Base-by-base conservation (phyloP, 1,140 invertebrate genomes). In the Bombus turneri region DNA sequence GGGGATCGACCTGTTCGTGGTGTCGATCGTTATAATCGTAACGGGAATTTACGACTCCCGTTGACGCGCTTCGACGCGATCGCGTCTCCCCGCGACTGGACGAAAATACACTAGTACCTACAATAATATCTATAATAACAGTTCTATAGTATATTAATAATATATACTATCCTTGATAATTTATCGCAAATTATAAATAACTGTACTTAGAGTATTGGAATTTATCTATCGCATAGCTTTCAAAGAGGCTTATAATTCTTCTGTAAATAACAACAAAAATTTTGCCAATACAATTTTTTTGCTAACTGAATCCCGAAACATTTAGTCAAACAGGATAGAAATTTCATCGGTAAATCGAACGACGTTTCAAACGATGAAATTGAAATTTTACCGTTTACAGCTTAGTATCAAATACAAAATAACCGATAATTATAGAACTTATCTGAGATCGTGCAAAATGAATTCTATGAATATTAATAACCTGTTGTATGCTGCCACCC, bases 401-500 rank as follows among this genome's bases (percentile, higher is more conserved):
- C 47, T 79, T 15, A 34, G 18, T 41, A 10, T 2, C 0, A 69
- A 77, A 66, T 5, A 68, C 28, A 31, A 34, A 41, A 66, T 43
- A 57, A 71, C 37, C 66, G 66, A 78, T 71, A 62, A 79, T 79
- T 69, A 78, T 59, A 31, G 22, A 77, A 59, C 37, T 62, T 69
- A 68, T 77, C 47, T 57, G 13, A n/a, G 37, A 77, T 77, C 74
- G 28, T 8, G 74, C 43, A 64, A 75, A 74, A 74, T 28, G 34
- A 66, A 43, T 75, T 59, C n/a, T 28, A 73, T 74, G 72, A 86
- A 82, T 75, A 82, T 73, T 57, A 81, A 72, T 82, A 94, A 68
- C 94, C 91, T 93, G 87, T 88, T 92, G 83, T 93, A 91, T 93
- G 94, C 93, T 95, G 93, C 93, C 92, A 91, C 94, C 92, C 84